A percentile compares a stretch with the other conserved stretches of the same genome.
Conservation (phyloP, 2,888 invertebrate species). For the Eugnorisma glareosa region DNA sequence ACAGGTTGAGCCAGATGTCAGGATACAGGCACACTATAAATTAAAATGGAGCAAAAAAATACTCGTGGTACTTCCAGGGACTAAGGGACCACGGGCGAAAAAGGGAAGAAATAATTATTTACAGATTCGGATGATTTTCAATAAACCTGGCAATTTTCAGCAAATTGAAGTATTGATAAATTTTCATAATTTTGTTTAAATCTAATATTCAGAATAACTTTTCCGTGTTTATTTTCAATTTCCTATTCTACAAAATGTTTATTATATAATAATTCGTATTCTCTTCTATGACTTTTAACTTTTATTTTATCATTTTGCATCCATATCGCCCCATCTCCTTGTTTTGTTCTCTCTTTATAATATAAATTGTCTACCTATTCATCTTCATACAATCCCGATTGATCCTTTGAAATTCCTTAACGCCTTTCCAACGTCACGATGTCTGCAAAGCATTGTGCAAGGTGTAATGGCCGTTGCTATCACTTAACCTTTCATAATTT, state of each 20-base stretch:
- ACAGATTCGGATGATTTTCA: background rate
- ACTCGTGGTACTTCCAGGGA: no score
- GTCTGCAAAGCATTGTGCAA: constrained; percentile 52
- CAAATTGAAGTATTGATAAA: background rate
- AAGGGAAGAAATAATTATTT: constrained; percentile 12
- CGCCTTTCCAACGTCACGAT: constrained; percentile 54
- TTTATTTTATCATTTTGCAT: background rate
- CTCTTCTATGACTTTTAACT: no score
- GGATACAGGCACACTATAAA: background rate
- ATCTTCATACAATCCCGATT: constrained; percentile 35
- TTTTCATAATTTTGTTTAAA: background rate
- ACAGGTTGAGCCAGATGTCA: constrained; percentile 32
- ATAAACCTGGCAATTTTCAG: background rate
- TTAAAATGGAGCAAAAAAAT: no score
- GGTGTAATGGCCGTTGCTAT: constrained; percentile 64
- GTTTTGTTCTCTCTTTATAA: background rate
- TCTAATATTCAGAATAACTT: no score
- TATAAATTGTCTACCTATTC: constrained; percentile 39
- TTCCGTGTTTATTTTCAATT: background rate
- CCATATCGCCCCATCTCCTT: background rate
- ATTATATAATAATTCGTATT: background rate
- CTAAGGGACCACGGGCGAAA: no score
- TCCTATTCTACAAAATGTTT: no score
- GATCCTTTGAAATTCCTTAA: constrained; percentile 41
- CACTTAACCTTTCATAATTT: constrained; percentile 75